A percentile compares a stretch with the other conserved stretches of the same genome.
Conservation (phyloP, 2,888 invertebrate species). For the Idaea aversata region DNA sequence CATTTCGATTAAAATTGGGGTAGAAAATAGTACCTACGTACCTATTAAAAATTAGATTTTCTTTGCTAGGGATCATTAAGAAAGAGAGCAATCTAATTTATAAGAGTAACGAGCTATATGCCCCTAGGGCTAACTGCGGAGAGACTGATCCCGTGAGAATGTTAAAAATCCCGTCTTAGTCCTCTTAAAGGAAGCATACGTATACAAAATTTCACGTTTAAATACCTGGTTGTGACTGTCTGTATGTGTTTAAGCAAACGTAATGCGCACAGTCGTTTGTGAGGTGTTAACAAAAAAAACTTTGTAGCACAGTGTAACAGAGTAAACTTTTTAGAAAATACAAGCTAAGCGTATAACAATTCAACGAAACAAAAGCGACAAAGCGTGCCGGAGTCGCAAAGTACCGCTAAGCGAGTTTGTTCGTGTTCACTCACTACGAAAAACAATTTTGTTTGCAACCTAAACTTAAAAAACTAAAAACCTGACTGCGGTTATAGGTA, state of each 20-base stretch:
- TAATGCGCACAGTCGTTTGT: no score
- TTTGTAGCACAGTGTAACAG: neutral
- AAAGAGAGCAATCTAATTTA: neutral
- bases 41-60: constrained; percentile 7
- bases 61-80: neutral
- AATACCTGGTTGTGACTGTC: neutral
- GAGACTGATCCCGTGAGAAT: neutral
- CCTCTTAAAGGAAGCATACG: neutral
- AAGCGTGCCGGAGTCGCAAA: neutral
- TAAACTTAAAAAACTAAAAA: neutral
- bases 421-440: neutral
- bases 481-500: neutral
- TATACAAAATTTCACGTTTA: neutral
- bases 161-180: neutral
- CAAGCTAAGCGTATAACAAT: neutral
- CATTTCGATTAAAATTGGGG: constrained; percentile 19
- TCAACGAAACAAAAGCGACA: neutral
- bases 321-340: neutral
- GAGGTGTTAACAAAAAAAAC: neutral
- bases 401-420: neutral
- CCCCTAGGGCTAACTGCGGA: neutral
- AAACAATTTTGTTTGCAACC: neutral
- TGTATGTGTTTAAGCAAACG: neutral
- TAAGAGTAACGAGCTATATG: constrained; percentile 4
- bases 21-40: neutral